Evolutionary conservation across 1,140 invertebrate genomes (phyloP).

Genomic region (Conus ventricosus): DNA sequence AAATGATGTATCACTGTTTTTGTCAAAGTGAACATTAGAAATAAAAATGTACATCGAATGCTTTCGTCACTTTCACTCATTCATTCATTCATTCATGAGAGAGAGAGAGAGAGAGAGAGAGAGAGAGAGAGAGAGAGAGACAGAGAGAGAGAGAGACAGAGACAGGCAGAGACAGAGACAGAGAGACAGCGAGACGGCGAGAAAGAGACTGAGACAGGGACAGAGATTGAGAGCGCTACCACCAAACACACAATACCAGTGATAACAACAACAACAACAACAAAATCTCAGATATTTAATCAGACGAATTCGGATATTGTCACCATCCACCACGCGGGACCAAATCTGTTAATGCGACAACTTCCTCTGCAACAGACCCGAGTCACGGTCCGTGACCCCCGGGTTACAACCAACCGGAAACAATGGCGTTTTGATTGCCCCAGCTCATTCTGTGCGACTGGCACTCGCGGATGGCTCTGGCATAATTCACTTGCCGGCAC

Average conservation of each 20-base stretch:
- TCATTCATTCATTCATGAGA: too few relatives aligned
- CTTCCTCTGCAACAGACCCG: constrained; percentile 2
- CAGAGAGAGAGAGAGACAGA: not conserved
- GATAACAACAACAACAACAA: not conserved
- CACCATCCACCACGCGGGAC: not conserved
- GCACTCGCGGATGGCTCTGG: constrained; percentile 17
- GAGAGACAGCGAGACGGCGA: too few relatives aligned
- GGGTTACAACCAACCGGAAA: constrained; percentile 3
- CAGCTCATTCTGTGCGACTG: not conserved
- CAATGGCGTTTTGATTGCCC: constrained; percentile 35
- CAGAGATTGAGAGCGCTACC: not conserved
- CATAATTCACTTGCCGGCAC: not conserved
- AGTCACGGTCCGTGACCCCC: not conserved
- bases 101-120: too few relatives aligned
- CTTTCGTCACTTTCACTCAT: too few relatives aligned
- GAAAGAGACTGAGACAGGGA: too few relatives aligned
- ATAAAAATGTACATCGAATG: too few relatives aligned
- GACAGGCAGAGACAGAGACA: not conserved
- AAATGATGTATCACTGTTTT: too few relatives aligned
- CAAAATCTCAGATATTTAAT: not conserved
- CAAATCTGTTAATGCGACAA: constrained; percentile 12
- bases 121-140: too few relatives aligned
- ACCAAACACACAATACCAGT: constrained; percentile 3
- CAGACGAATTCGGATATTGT: too few relatives aligned
- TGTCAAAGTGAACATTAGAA: too few relatives aligned